These are phyloP conservation scores for Holothuria glaberrima DNA, from an alignment of 35 echinoderm and acorn worm species.

Conservation along the genomic window DNA sequence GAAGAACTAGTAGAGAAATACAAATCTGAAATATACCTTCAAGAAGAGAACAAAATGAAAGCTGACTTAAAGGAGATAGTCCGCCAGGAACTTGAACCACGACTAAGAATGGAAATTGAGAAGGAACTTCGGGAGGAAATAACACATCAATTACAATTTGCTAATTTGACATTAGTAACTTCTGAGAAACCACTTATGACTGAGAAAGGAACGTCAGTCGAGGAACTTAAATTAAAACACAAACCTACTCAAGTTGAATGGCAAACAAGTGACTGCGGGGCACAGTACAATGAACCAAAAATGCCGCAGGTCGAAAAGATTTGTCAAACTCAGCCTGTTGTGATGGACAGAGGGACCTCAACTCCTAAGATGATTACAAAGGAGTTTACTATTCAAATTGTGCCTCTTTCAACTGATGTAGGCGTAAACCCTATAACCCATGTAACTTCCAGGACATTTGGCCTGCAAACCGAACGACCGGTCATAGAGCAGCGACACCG, in stretches of 20 bases:
- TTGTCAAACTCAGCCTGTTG: constrained; percentile 35
- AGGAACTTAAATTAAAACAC: not conserved
- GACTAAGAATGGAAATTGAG: constrained; percentile 41
- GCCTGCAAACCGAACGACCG: constrained; percentile 4
- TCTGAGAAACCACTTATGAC: constrained; percentile 13
- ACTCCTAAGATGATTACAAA: constrained; percentile 2
- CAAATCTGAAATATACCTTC: not conserved
- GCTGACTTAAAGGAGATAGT: constrained; percentile 3
- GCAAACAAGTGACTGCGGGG: not conserved
- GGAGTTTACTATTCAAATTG: constrained; percentile 38
- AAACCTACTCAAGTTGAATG: constrained; percentile 16
- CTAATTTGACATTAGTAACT: constrained; percentile 26
- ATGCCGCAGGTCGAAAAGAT: not conserved
- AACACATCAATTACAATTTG: constrained; percentile 27
- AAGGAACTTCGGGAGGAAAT: constrained; percentile 58
- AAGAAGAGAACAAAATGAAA: constrained; percentile 47
- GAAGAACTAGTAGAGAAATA: not conserved
- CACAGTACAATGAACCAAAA: constrained; percentile 1
- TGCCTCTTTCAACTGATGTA: not conserved
- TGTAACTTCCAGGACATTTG: constrained; percentile 27
- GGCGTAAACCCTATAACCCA: not conserved
- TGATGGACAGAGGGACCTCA: constrained; percentile 19
- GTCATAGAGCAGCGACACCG: constrained; percentile 10
- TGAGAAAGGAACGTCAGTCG: constrained; percentile 36
- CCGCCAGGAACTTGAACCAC: constrained; percentile 18